Evolutionary conservation across 2,113 vertebrate species (phyloP).

Genomic region (Ammodytes dubius): DNA sequence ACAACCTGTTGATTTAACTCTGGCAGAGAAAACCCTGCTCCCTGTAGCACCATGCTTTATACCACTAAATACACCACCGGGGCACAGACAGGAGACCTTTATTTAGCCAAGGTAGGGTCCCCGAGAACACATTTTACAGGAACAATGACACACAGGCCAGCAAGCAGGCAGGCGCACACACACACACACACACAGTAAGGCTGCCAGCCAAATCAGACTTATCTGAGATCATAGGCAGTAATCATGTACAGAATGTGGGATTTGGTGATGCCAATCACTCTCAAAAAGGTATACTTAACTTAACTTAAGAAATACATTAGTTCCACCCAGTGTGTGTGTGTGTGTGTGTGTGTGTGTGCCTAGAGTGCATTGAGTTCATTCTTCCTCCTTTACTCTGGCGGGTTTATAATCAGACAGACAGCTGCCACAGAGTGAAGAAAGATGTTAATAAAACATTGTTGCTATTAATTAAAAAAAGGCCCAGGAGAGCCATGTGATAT

Average conservation of each 20-base stretch:
- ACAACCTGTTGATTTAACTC: neutral
- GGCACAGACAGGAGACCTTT: neutral
- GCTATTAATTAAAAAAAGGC: conserved; percentile 57
- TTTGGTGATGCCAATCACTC: neutral
- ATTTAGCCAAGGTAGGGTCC: neutral
- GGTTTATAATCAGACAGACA: conserved; percentile 40
- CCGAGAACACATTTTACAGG: conserved; percentile 4
- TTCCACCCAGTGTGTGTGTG: neutral
- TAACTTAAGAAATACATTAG: neutral
- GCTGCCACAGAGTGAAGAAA: conserved; percentile 20
- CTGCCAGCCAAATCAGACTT: neutral
- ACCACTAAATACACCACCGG: neutral
- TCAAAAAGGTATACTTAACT: neutral
- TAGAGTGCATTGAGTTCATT: neutral
- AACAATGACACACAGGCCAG: too few relatives aligned
- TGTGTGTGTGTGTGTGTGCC: neutral
- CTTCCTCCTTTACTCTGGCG: neutral
- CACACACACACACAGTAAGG: neutral
- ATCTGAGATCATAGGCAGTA: neutral
- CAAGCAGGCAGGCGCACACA: neutral
- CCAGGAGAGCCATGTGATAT: conserved; percentile 29
- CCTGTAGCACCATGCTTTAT: neutral
- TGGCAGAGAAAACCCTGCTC: neutral
- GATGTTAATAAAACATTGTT: conserved; percentile 48
- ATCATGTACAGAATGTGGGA: neutral